Evolutionary conservation across 1,140 invertebrate genomes (phyloP).

Genomic region (Aricia agestis): DNA sequence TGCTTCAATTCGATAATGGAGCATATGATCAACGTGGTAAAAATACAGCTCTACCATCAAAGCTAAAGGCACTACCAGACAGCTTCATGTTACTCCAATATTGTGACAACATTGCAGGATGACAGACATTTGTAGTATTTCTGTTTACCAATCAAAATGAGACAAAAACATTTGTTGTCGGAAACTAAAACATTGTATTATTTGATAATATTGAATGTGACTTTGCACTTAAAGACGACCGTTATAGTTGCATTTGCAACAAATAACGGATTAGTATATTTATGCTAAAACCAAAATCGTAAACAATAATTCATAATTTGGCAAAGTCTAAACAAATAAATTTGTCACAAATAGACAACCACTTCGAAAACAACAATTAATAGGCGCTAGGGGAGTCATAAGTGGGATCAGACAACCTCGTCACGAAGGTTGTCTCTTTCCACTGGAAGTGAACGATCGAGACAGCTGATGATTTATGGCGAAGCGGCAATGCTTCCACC

Average conservation of each 20-base stretch:
- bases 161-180: neutral
- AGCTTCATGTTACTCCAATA: no score
- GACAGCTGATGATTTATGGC: slow-evolving; percentile 37
- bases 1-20: no score
- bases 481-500: slow-evolving; percentile 37
- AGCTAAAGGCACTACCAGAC: no score
- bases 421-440: neutral
- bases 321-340: neutral
- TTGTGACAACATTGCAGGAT: no score
- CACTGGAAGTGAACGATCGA: neutral
- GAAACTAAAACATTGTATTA: neutral
- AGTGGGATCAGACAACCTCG: neutral
- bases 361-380: neutral
- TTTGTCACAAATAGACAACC: neutral
- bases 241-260: neutral
- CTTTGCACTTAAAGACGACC: neutral
- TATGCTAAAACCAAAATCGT: neutral
- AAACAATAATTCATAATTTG: neutral
- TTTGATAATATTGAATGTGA: neutral
- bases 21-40: no score
- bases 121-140: no score
- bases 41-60: no score
- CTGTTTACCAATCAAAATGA: no score
- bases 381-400: neutral
- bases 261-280: no score